Evolutionary conservation across 37 sponge, comb jelly and placozoan species (phyloP).

Genomic region (Oopsacas minuta): DNA sequence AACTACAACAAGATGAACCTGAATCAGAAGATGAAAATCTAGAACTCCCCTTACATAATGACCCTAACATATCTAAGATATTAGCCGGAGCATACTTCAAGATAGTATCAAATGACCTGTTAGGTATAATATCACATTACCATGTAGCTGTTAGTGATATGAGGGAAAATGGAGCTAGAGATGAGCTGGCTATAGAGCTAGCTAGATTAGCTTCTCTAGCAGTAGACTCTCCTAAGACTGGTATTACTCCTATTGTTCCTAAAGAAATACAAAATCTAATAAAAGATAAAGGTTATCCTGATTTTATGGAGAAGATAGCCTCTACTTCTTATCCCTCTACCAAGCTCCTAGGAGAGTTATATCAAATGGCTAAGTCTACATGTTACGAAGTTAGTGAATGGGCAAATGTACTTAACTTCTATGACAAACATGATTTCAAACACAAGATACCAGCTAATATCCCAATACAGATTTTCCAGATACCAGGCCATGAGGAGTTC

Average conservation of each 20-base stretch:
- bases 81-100: not conserved
- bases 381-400: not conserved
- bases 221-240: conserved; percentile 3
- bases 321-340: not conserved
- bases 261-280: not conserved
- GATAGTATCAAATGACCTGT: not conserved
- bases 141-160: not conserved
- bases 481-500: not conserved
- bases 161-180: not conserved
- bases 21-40: not conserved
- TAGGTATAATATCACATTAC: not conserved
- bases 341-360: not conserved
- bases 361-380: not conserved
- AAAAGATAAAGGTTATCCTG: not conserved
- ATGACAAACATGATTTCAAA: not conserved
- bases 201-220: not conserved
- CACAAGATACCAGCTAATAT: not conserved
- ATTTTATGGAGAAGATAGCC: not conserved
- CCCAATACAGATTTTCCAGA: not conserved
- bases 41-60: not conserved
- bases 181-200: not conserved
- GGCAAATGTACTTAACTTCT: not conserved
- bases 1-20: not conserved
- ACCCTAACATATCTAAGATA: not conserved
- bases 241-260: not conserved